phyloP scores from a whole-genome alignment of 2,888 invertebrate species.

The Yponomeuta evonymella region DNA sequence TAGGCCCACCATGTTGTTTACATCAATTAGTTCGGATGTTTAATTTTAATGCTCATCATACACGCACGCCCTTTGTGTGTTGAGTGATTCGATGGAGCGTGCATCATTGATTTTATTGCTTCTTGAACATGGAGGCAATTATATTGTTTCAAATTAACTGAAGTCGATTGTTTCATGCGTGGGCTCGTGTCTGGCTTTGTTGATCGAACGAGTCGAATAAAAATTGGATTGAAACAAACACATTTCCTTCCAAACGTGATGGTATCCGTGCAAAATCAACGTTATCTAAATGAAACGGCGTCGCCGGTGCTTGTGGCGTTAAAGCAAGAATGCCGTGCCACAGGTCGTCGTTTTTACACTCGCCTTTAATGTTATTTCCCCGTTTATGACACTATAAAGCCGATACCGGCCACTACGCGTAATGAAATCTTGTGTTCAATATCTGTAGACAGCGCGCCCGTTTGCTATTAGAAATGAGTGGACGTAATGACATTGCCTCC shows the following conservation, averaged over 20 bases:
- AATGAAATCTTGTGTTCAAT: conserved; percentile 74
- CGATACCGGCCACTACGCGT: conserved; percentile 73
- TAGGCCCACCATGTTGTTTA: conserved; percentile 54
- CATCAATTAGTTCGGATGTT: conserved; percentile 66
- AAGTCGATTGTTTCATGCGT: too few relatives aligned
- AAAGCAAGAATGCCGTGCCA: conserved; percentile 63
- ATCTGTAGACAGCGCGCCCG: conserved; percentile 41
- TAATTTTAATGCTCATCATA: conserved; percentile 43
- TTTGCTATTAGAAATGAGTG: conserved; percentile 3
- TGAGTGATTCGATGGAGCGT: conserved; percentile 1
- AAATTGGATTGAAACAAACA: background rate
- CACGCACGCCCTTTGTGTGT: conserved; percentile 5
- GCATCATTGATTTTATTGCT: conserved; percentile 21
- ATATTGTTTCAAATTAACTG: background rate
- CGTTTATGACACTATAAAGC: conserved; percentile 74
- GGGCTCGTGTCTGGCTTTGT: background rate
- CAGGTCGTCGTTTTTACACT: conserved; percentile 71
- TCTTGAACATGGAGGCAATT: conserved; percentile 28
- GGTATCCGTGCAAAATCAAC: conserved; percentile 11
- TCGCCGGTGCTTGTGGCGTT: conserved; percentile 37
- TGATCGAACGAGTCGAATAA: background rate
- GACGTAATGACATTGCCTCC: background rate
- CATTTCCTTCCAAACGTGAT: background rate
- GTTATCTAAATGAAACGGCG: conserved; percentile 36
- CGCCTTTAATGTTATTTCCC: conserved; percentile 69